Conservation (phyloP, 2,797 vertebrate species). For the Hyperoplus immaculatus region DNA sequence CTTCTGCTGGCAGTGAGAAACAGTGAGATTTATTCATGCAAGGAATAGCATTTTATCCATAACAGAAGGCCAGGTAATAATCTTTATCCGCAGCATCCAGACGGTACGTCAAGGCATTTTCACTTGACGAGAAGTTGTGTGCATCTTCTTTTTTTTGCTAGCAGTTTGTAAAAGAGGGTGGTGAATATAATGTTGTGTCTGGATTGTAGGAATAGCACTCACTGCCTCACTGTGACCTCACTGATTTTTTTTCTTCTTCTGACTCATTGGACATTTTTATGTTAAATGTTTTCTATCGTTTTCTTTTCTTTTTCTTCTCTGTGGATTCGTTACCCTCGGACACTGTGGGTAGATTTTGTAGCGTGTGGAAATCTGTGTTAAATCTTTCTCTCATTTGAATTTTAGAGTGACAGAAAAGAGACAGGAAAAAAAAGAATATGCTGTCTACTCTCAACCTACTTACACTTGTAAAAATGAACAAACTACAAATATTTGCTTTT, state of each 20-base stretch:
- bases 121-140: constrained; percentile 47
- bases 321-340: constrained; percentile 70
- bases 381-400: constrained; percentile 82
- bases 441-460: constrained; percentile 80
- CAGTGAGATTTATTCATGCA: constrained; percentile 80
- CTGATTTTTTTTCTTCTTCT: constrained; percentile 74
- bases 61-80: constrained; percentile 44
- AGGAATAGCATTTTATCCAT: constrained; percentile 58
- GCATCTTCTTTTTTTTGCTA: constrained; percentile 37
- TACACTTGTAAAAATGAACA: constrained; percentile 86
- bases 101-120: constrained; percentile 48
- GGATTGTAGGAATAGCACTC: constrained; percentile 82
- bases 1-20: constrained; percentile 77
- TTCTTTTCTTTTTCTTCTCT: constrained; percentile 40
- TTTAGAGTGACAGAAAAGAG: constrained; percentile 79
- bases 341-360: constrained; percentile 88
- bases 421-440: constrained; percentile 60
- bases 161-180: constrained; percentile 59
- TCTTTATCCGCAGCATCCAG: constrained; percentile 54
- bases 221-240: constrained; percentile 84
- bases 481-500: constrained; percentile 84
- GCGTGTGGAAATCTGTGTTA: constrained; percentile 84
- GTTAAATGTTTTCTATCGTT: constrained; percentile 50
- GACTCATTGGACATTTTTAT: constrained; percentile 68
- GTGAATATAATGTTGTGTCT: constrained; percentile 49